Conservation (phyloP, 2,113 vertebrate genomes). For the Syrrhaptes paradoxus region DNA sequence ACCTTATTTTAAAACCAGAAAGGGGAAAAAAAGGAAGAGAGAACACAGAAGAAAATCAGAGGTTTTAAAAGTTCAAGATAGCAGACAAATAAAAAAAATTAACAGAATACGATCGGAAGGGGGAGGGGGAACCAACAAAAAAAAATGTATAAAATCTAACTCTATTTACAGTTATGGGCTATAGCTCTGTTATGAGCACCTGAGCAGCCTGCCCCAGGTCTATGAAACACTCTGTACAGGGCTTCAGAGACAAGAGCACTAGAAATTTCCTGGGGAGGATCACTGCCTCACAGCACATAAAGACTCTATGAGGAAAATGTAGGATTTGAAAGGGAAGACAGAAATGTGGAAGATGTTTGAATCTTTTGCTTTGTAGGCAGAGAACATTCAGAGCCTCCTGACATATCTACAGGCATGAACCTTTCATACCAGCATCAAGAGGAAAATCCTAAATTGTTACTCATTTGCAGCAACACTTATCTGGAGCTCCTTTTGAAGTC, state of each 20-base stretch:
- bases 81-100: background rate
- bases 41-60: background rate
- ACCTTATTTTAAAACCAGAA: background rate
- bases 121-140: background rate
- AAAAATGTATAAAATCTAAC: background rate
- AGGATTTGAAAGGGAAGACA: background rate
- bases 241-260: background rate
- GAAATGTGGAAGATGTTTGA: background rate
- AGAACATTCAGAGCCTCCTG: background rate
- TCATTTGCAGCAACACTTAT: slow-evolving; percentile 39
- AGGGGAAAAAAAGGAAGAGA: background rate
- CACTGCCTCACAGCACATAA: rapidly evolving
- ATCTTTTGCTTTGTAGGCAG: background rate
- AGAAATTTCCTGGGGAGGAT: background rate
- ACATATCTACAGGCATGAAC: background rate
- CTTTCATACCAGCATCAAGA: background rate
- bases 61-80: background rate
- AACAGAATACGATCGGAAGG: background rate
- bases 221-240: background rate
- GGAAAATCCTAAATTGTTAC: background rate
- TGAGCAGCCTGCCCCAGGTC: background rate
- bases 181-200: background rate
- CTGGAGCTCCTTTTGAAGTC: background rate
- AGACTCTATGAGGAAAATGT: background rate
- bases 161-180: background rate